These are phyloP conservation scores for Drosophila lacertosa DNA, from an alignment of 1,140 invertebrate genomes.

Conservation along the genomic window DNA sequence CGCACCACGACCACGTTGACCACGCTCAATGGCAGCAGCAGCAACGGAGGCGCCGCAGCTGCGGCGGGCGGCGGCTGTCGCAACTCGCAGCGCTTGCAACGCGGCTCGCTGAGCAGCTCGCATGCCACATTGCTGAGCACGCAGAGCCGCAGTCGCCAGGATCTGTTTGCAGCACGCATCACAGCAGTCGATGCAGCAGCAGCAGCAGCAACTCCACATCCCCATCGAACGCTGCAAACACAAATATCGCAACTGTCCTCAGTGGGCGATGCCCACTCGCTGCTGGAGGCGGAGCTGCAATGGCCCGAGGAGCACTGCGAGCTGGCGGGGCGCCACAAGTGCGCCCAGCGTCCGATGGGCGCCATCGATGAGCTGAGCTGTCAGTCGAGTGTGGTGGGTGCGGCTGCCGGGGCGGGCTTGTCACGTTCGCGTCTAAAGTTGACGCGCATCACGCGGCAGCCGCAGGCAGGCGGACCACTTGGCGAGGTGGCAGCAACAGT, in stretches of 20 bases:
- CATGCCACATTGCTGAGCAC: constrained; percentile 84
- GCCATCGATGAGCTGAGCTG: constrained; percentile 74
- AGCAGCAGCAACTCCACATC: constrained; percentile 11
- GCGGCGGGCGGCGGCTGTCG: constrained; percentile 23
- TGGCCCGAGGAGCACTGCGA: constrained; percentile 59
- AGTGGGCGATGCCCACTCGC: constrained; percentile 74
- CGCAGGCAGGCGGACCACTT: constrained; percentile 14
- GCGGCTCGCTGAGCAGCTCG: constrained; percentile 69
- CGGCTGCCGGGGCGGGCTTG: constrained; percentile 3
- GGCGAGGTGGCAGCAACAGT: neutral
- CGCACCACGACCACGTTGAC: constrained; percentile 78
- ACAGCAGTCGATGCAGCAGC: neutral
- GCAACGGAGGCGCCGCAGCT: constrained; percentile 26
- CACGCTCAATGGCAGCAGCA: constrained; percentile 57
- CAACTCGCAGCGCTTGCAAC: constrained; percentile 57
- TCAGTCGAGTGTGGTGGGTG: constrained; percentile 34
- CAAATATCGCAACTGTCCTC: constrained; percentile 79
- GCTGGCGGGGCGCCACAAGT: constrained; percentile 40
- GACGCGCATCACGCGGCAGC: constrained; percentile 70
- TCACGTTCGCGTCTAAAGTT: constrained; percentile 71
- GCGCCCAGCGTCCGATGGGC: constrained; percentile 54
- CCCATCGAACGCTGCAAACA: constrained; percentile 67
- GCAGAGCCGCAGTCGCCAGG: constrained; percentile 74
- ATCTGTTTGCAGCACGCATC: constrained; percentile 54
- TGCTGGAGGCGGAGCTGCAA: constrained; percentile 69